Percentiles rank a stretch among this genome's conserved stretches.
Conservation (phyloP, 2,888 invertebrate species). For the Agriopis aurantiaria region DNA sequence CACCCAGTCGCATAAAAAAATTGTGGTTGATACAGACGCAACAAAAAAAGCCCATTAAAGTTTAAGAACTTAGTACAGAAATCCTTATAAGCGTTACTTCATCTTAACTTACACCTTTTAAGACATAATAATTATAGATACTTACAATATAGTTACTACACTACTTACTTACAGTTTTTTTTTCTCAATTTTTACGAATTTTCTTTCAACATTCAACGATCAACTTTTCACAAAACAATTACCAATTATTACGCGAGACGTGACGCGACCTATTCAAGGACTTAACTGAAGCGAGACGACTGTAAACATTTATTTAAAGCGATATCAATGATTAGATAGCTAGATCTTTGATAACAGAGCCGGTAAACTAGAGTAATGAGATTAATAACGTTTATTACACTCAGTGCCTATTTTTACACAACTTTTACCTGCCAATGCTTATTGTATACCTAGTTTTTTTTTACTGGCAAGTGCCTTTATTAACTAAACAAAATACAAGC, state of each 20-base stretch:
- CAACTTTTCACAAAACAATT: not conserved
- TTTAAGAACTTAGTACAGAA: no score
- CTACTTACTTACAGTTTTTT: no score
- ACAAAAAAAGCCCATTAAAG: no score
- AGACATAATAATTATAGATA: not conserved
- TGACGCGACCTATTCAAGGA: constrained; percentile 2
- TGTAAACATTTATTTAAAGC: constrained; percentile 28
- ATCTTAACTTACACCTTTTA: no score
- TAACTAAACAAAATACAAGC: no score
- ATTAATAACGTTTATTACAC: not conserved
- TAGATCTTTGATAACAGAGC: constrained; percentile 17
- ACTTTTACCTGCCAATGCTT: no score
- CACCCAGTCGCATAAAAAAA: no score
- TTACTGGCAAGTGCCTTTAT: no score
- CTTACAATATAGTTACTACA: not conserved
- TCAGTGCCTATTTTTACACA: no score
- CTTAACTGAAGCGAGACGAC: constrained; percentile 11
- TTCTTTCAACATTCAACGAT: not conserved
- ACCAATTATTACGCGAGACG: constrained; percentile 5
- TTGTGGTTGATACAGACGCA: no score
- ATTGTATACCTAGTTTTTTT: no score
- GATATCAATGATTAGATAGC: constrained; percentile 30
- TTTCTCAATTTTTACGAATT: not conserved
- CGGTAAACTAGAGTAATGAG: constrained; percentile 5
- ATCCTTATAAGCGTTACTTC: no score